Evolutionary conservation across 2,888 invertebrate species (phyloP).

Genomic region (Pyrocoelia pectoralis): DNA sequence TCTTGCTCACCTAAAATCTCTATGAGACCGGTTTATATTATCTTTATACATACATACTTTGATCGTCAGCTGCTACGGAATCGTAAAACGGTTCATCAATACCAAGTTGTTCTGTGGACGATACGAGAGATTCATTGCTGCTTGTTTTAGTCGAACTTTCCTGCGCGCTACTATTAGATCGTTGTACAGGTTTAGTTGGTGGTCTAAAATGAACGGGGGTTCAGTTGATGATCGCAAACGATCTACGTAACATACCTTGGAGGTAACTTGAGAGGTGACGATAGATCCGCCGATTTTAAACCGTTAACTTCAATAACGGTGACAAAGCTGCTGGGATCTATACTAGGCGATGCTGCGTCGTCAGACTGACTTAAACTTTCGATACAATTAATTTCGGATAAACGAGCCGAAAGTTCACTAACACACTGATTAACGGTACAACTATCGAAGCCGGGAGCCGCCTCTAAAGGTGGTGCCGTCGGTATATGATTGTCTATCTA

Average conservation of each 20-base stretch:
- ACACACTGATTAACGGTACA: slow-evolving; percentile 71
- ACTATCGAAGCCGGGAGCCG: slow-evolving; percentile 49
- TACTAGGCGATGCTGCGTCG: slow-evolving; percentile 45
- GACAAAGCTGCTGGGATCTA: slow-evolving; percentile 74
- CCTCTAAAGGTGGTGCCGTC: slow-evolving; percentile 44
- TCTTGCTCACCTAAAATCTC: slow-evolving; percentile 54
- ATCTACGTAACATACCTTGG: slow-evolving; percentile 24
- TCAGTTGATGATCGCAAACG: too few species aligned
- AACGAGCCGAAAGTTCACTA: slow-evolving; percentile 68
- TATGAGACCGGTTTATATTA: neutral
- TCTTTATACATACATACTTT: neutral
- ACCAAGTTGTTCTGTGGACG: slow-evolving; percentile 66
- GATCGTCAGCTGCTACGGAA: slow-evolving; percentile 70
- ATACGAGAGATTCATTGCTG: slow-evolving; percentile 57
- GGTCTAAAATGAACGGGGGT: slow-evolving; percentile 44
- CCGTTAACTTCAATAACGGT: slow-evolving; percentile 92
- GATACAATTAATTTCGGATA: slow-evolving; percentile 30
- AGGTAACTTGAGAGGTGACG: slow-evolving; percentile 31
- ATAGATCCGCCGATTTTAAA: slow-evolving; percentile 61
- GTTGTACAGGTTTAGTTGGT: slow-evolving; percentile 53
- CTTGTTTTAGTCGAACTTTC: slow-evolving; percentile 53
- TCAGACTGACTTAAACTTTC: slow-evolving; percentile 11
- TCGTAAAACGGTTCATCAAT: slow-evolving; percentile 77
- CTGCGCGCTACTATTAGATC: slow-evolving; percentile 39
- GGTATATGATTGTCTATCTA: slow-evolving; percentile 30